A percentile compares a stretch with the other conserved stretches of the same genome.
phyloP scores from a whole-genome alignment of 2,888 invertebrate genomes.

The Meganola albula region DNA sequence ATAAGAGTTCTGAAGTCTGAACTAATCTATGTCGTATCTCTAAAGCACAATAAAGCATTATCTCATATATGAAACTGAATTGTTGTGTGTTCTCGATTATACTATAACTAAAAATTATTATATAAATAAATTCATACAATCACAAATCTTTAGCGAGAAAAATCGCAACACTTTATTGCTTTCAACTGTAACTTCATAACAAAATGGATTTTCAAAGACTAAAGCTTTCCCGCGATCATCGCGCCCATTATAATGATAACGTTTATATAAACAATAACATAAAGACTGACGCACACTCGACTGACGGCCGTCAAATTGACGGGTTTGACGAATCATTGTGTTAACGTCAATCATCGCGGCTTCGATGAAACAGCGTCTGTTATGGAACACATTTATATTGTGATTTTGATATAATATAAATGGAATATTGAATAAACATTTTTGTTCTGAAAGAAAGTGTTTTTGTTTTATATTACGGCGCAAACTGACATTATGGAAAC shows the following conservation, averaged over 20 bases:
- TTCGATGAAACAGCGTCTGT: constrained; percentile 18
- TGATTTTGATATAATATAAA: constrained; percentile 6
- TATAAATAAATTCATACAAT: too few species aligned
- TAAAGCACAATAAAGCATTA: too few species aligned
- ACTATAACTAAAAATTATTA: too few species aligned
- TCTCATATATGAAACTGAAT: too few species aligned
- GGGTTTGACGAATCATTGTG: constrained; percentile 39
- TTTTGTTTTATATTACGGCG: too few species aligned
- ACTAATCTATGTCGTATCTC: too few species aligned
- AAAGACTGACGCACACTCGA: constrained; percentile 30
- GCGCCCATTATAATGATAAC: constrained; percentile 25
- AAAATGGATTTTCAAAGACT: constrained; percentile 17
- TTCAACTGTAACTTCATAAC: too few species aligned
- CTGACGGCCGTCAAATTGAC: constrained; percentile 31
- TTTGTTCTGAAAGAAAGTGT: background rate
- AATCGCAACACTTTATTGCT: too few species aligned
- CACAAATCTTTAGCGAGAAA: too few species aligned
- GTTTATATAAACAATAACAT: constrained; percentile 32
- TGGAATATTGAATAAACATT: background rate
- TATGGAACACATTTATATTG: constrained; percentile 16
- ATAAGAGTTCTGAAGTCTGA: too few species aligned
- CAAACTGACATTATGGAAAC: too few species aligned
- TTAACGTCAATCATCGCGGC: constrained; percentile 25
- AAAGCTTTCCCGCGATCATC: constrained; percentile 21
- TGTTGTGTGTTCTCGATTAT: too few species aligned